Evolutionary conservation across 2,113 vertebrate species (phyloP).

Genomic region (Beaufortia kweichowensis): DNA sequence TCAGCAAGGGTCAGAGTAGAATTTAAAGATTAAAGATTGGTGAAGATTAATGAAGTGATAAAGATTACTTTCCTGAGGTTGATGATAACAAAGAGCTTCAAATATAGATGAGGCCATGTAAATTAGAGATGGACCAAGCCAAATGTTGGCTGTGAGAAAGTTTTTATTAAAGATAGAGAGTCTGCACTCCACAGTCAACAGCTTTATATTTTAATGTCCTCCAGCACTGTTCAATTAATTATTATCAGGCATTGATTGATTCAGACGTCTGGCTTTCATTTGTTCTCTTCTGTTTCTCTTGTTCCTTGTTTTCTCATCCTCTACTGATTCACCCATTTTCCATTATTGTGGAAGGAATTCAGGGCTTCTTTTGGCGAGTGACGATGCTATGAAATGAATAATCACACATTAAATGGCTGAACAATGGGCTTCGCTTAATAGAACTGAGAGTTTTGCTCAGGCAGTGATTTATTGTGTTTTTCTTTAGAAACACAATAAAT

Average conservation of each 20-base stretch:
- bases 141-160: background rate
- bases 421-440: conserved; percentile 1
- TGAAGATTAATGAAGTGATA: no score
- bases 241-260: background rate
- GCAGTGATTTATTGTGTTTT: conserved; percentile 30
- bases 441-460: background rate
- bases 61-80: no score
- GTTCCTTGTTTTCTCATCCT: background rate
- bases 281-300: background rate
- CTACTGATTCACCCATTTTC: background rate
- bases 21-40: no score
- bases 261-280: background rate
- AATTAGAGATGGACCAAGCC: background rate
- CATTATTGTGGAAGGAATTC: background rate
- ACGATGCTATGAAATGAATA: background rate
- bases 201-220: background rate
- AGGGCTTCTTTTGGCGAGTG: background rate
- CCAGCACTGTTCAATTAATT: background rate
- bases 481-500: conserved; percentile 29
- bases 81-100: no score
- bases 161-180: background rate
- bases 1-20: no score
- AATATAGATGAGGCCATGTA: background rate
- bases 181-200: background rate
- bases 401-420: background rate